Evolutionary conservation across 2,797 vertebrate genomes (phyloP), one percentile per base, ranked within the genome.

Genomic region (Poecilia velifera): DNA sequence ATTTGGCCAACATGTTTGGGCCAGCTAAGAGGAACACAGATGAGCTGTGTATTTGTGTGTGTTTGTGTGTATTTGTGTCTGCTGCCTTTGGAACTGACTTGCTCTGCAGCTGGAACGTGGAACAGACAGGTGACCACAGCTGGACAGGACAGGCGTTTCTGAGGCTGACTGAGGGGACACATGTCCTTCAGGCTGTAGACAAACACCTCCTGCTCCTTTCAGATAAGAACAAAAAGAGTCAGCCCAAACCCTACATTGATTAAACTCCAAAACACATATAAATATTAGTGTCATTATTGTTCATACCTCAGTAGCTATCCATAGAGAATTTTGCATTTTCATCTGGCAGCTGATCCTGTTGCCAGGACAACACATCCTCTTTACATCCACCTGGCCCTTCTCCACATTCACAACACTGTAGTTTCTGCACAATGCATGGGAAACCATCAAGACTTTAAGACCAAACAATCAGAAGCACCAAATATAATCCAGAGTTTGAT

Each of bases 161-260:
- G 97, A 0, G 98, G 97, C 6, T 91, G 89, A 80, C 95, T 97
- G 39, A 99, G 92, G 3, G 98, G 98, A 86, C 98, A 99, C 98
- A 99, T 99, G 90, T 98, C 98, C 91, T 98, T 98, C 86, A 99
- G 94, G 28, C 92, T 96, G 81, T 98, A 99, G 90, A 99, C 96
- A 77, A 97, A 97, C 80, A 99, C 96, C 87, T 98, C 97, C 90
- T 99, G 98, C 81, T 99, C 98, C 98, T 99, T 72, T 0, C 25
- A 78, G 34, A 76, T n/a, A 80, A 28, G 82, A 39, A 83, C 49
- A 46, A 3, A 45, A 9, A n/a, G 6, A 68, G 6, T 70, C 28
- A 47, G 2, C 25, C 3, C 14, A 20, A 3, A 25, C 2, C 14
- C 46, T 36, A 34, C 7, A 13, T 47, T 25, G 4, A 20, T 31